Base-by-base conservation (phyloP, 2,797 vertebrate genomes). In the Mallotus villosus region DNA sequence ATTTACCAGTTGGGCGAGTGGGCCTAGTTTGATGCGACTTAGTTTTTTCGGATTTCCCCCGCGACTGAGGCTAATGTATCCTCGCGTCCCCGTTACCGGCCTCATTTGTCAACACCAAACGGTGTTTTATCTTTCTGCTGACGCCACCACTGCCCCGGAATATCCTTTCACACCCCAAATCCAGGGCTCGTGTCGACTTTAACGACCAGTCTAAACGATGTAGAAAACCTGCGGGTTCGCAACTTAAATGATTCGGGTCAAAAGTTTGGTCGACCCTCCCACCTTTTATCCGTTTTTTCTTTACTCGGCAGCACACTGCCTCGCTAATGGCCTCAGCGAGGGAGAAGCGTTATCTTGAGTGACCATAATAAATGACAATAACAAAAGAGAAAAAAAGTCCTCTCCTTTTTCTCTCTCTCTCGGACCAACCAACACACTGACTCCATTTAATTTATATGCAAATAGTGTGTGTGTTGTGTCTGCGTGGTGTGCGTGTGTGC, bases 361-460 rank as follows among this genome's bases (percentile, higher is more conserved):
- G 29, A 55, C 51, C 2, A 16, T 19, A 59, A 73, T 63, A 62
- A 71, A 63, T 51, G 57, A 16, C 58, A 25, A 27, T 17, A 25
- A 55, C 51, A 55, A 55, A 19, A 4, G 16, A 24, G 59, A 19
- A 2, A 24, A 25, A 25, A 25, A 25, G 16, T 68, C n/a, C 2
- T 2, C 79, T 70, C 71, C 58, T 5, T 63, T 24, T 63, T 51
- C 29, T 19, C 32, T 59, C 4, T 41, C 16, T 0, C 41, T 58
- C 7, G 21, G 9, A 4, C 25, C 7, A 2, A 16, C 25, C 25
- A 11, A 16, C 14, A 32, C 3, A 41, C 21, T 21, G 5, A 65
- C 19, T 41, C 34, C 46, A 75, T 76, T 80, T 87, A 85, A 89
- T 90, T 89, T 88, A 86, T 87, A 86, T 88, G 76, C 85, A 84